Percentiles rank a stretch among this genome's conserved stretches.
These are phyloP conservation scores for Manduca sexta DNA, from an alignment of 1,140 invertebrate genomes.

Conservation along the genomic window DNA sequence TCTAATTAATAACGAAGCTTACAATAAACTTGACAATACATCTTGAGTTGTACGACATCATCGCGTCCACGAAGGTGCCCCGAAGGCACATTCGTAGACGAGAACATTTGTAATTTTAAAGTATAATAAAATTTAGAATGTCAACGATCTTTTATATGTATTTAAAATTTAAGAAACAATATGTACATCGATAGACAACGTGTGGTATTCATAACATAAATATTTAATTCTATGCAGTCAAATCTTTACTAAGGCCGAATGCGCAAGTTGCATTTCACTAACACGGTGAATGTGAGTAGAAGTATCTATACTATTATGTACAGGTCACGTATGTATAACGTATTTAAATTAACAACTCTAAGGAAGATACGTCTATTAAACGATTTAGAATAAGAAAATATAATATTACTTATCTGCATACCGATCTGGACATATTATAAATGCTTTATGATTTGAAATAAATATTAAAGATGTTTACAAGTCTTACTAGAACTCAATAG, in stretches of 20 bases:
- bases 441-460: too few species aligned
- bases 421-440: too few species aligned
- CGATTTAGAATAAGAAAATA: too few species aligned
- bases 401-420: too few species aligned
- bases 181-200: conserved; percentile 32
- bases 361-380: too few species aligned
- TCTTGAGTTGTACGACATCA: conserved; percentile 14
- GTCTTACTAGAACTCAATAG: too few species aligned
- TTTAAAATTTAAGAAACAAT: conserved; percentile 33
- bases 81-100: background rate
- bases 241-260: conserved; percentile 51
- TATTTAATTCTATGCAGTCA: conserved; percentile 66
- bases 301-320: background rate
- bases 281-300: background rate
- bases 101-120: conserved; percentile 9
- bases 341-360: too few species aligned
- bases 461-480: too few species aligned
- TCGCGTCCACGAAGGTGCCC: conserved; percentile 7
- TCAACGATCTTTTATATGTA: conserved; percentile 38
- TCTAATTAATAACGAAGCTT: conserved; percentile 40
- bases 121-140: conserved; percentile 48
- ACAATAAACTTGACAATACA: conserved; percentile 24
- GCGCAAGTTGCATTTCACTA: background rate
- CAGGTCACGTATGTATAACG: too few species aligned
- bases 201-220: conserved; percentile 14